Percentiles rank a stretch among this genome's conserved stretches.
These are phyloP conservation scores for Halotydeus destructor DNA, from an alignment of 1,140 invertebrate genomes.

Conservation along the genomic window DNA sequence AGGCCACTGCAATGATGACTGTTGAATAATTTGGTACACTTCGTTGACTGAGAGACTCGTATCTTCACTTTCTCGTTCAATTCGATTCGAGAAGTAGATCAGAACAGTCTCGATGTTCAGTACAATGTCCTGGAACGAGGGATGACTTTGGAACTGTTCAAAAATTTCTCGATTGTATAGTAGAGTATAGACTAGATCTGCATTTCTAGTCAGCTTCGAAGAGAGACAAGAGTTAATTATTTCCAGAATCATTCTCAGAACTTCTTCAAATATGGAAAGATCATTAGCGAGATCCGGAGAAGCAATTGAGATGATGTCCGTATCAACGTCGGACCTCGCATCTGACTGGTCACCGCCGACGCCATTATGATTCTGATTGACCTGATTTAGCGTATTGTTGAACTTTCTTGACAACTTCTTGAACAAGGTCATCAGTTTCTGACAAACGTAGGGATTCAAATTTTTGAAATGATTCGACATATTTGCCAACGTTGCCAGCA, in stretches of 20 bases:
- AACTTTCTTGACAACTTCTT: slow-evolving; percentile 51
- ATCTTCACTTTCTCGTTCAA: slow-evolving; percentile 39
- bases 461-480: slow-evolving; percentile 87
- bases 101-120: slow-evolving; percentile 90
- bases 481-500: slow-evolving; percentile 88
- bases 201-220: slow-evolving; percentile 67
- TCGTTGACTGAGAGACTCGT: slow-evolving; percentile 53
- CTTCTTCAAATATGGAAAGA: slow-evolving; percentile 84
- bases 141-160: slow-evolving; percentile 58
- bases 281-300: slow-evolving; percentile 41
- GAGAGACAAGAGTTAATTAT: slow-evolving; percentile 83
- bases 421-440: slow-evolving; percentile 58
- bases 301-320: slow-evolving; percentile 6
- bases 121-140: slow-evolving; percentile 80
- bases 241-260: slow-evolving; percentile 82
- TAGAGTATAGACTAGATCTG: slow-evolving; percentile 84
- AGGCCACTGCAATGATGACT: slow-evolving; percentile 66
- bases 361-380: background rate
- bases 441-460: slow-evolving; percentile 86
- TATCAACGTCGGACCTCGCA: slow-evolving; percentile 7
- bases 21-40: slow-evolving; percentile 63
- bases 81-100: slow-evolving; percentile 55
- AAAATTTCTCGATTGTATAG: slow-evolving; percentile 85
- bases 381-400: slow-evolving; percentile 5
- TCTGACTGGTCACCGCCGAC: background rate